Evolutionary conservation across 2,888 invertebrate species (phyloP), one percentile per base, ranked within the genome.

Genomic region (Catocala sponsa): DNA sequence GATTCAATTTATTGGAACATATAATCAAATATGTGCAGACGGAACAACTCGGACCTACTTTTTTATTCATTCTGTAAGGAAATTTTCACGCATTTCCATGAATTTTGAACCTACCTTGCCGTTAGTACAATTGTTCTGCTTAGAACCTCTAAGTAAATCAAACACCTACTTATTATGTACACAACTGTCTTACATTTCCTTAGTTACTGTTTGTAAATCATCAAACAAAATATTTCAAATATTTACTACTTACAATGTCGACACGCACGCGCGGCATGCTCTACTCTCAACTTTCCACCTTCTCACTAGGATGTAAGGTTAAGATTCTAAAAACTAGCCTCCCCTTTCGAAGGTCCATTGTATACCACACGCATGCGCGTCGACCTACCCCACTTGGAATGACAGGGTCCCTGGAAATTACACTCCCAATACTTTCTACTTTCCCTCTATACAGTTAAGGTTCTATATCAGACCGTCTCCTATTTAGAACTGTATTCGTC

Each of bases 301-400:
- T 83, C 62, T 62, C 9, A 6, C 42, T 6, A 65, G n/a, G 5
- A n/a, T 52, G 70, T 81, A 88, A 75, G 80, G 81, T 73, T 54
- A 55, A 76, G 55, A 72, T 80, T 84, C 52, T 44, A 59, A 61
- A 65, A 56, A 52, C 63, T 35, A n/a, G 10, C 54, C 53, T 67
- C 61, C 33, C 25, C 65, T 80, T 82, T 82, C 75, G 68, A 87
- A 85, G 83, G 81, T 83, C 84, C 78, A 84, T 83, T 81, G 83
- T 81, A 59, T 53, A 62, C 73, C 73, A 78, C 77, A 88, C 93
- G 91, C 93, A 92, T 92, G 93, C 92, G 91, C 84, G 80, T 69
- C 80, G 76, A 81, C 79, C 85, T 83, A 81, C 80, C 80, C 79
- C 72, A 71, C 78, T 84, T 84, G 80, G 70, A 78, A 69, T 64